Evolutionary conservation across 2,113 vertebrate genomes (phyloP).

Genomic region (Accipiter virgatus): DNA sequence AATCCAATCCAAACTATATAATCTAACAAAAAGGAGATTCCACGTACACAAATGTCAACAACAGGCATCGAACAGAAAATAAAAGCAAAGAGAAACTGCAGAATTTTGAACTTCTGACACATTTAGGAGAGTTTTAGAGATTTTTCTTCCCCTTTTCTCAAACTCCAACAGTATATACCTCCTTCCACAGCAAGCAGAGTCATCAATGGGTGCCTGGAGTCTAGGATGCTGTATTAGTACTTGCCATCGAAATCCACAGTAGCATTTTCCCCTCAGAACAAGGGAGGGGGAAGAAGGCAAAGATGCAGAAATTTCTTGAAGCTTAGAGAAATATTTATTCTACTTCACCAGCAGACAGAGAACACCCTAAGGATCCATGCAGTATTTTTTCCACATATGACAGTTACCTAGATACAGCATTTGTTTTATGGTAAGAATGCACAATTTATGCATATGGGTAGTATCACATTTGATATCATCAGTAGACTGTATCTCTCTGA

Average conservation of each 20-base stretch:
- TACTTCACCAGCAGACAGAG: background rate
- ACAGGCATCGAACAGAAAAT: background rate
- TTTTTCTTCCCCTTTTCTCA: background rate
- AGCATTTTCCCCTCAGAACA: background rate
- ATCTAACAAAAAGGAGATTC: background rate
- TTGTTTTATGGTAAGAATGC: constrained; percentile 49
- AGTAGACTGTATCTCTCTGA: background rate
- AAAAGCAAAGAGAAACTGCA: background rate
- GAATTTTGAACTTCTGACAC: background rate
- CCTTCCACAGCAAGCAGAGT: background rate
- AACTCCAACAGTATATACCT: background rate
- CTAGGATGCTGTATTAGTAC: background rate
- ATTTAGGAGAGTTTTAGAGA: background rate
- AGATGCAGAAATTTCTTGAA: background rate
- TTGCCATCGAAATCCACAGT: background rate
- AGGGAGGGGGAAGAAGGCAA: background rate
- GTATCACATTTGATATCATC: background rate
- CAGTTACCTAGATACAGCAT: constrained; percentile 23
- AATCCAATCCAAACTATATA: background rate
- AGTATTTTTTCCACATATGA: background rate
- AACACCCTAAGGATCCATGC: background rate
- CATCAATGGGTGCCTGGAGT: background rate
- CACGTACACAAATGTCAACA: background rate
- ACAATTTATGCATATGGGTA: constrained; percentile 16
- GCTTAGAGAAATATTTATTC: constrained; percentile 13